Conservation (phyloP, 64 coral and sea anemone genomes). For the Actinia equina region DNA sequence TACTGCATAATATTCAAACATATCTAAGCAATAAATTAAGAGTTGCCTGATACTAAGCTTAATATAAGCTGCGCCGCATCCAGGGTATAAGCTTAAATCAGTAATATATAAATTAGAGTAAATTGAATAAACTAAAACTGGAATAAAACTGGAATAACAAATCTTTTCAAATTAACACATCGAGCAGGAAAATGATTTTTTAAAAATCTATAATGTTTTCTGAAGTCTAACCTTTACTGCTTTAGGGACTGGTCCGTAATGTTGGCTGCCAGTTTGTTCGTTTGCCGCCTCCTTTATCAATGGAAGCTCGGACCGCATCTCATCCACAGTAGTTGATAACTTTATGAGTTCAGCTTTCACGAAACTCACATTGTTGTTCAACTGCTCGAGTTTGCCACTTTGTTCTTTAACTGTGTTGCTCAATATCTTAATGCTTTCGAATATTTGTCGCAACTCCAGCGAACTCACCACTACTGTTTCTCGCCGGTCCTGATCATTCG, state of each 20-base stretch:
- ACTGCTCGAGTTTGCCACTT: not conserved
- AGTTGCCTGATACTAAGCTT: too few relatives aligned
- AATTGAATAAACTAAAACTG: too few relatives aligned
- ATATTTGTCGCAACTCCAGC: slow-evolving; percentile 8
- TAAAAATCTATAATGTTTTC: not conserved
- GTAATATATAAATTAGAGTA: too few relatives aligned
- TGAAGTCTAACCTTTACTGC: not conserved
- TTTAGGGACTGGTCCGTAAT: not conserved
- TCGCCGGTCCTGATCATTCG: not conserved
- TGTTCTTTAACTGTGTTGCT: slow-evolving; percentile 2
- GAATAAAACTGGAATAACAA: not conserved
- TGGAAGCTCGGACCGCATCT: not conserved
- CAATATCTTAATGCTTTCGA: not conserved
- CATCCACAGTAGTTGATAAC: not conserved
- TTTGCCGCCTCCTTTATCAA: slow-evolving; percentile 4
- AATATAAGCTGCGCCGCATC: too few relatives aligned
- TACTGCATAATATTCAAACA: not conserved
- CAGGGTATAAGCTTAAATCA: too few relatives aligned
- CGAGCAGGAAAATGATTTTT: not conserved
- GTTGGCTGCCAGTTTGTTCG: not conserved
- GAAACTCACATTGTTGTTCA: not conserved
- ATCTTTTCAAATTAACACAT: not conserved
- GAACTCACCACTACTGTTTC: not conserved
- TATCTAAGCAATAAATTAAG: not conserved
- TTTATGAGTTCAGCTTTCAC: not conserved